phyloP scores from a whole-genome alignment of 2,888 invertebrate genomes.

The Mythimna albipuncta region DNA sequence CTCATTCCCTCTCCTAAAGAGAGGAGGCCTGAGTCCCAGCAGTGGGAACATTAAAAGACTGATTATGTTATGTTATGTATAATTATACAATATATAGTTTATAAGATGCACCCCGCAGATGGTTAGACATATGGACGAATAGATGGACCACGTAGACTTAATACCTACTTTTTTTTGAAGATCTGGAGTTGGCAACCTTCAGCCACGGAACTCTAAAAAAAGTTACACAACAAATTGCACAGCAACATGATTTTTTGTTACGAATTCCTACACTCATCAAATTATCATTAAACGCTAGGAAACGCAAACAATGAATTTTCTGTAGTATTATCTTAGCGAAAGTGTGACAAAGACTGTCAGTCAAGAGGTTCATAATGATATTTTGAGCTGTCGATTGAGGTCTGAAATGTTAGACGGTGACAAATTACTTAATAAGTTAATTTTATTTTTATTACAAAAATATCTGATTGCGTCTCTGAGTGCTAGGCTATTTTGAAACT shows the following conservation, averaged over 20 bases:
- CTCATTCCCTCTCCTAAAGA: too few species aligned
- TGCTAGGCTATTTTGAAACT: too few species aligned
- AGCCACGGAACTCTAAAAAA: not conserved
- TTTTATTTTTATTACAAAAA: not conserved
- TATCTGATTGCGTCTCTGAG: too few species aligned
- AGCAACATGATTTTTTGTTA: constrained; percentile 1
- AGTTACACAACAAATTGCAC: not conserved
- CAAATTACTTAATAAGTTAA: not conserved
- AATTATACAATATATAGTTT: too few species aligned
- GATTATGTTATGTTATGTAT: too few species aligned
- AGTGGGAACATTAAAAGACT: too few species aligned
- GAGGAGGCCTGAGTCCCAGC: too few species aligned
- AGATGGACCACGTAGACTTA: too few species aligned
- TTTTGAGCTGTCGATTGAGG: not conserved
- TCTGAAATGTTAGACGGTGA: not conserved
- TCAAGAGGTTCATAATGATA: constrained; percentile 4
- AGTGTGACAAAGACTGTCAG: not conserved
- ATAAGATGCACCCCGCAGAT: too few species aligned
- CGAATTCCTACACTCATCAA: constrained; percentile 3
- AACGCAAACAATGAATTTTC: constrained; percentile 14
- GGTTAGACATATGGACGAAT: too few species aligned
- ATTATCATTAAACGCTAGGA: constrained; percentile 9
- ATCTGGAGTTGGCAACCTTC: too few species aligned
- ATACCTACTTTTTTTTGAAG: too few species aligned
- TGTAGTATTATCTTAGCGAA: not conserved